Evolutionary conservation across 2,113 vertebrate genomes (phyloP).

Genomic region (Embiotoca jacksoni): DNA sequence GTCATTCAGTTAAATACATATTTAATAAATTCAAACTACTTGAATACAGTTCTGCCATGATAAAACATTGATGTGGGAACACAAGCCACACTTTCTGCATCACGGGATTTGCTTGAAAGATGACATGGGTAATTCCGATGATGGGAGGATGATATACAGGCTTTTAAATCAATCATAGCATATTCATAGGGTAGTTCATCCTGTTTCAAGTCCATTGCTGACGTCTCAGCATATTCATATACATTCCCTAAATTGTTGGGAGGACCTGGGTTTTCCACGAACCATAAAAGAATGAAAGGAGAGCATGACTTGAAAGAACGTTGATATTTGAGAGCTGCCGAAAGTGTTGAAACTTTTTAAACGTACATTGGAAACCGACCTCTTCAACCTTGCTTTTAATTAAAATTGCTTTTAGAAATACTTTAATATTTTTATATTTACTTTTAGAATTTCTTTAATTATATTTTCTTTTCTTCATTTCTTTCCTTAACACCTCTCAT

Average conservation of each 20-base stretch:
- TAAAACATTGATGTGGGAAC: slow-evolving; percentile 11
- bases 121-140: slow-evolving; percentile 40
- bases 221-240: slow-evolving; percentile 21
- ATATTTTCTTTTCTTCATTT: no score
- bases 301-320: slow-evolving; percentile 38
- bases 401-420: no score
- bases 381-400: no score
- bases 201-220: slow-evolving; percentile 12
- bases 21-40: slow-evolving; percentile 1
- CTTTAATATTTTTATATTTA: no score
- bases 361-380: no score
- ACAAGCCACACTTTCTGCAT: background rate
- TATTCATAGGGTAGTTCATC: slow-evolving; percentile 17
- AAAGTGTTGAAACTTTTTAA: no score
- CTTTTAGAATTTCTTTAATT: no score
- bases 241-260: slow-evolving; percentile 6
- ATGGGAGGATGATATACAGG: slow-evolving; percentile 17
- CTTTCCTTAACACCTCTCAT: no score
- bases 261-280: slow-evolving; percentile 10
- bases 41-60: background rate
- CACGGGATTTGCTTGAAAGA: slow-evolving; percentile 7
- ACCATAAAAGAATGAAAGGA: slow-evolving; percentile 22
- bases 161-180: slow-evolving; percentile 22
- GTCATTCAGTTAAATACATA: background rate
- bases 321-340: slow-evolving; percentile 27